Conservation (phyloP, 2,113 vertebrate genomes). For the Garra rufa region DNA sequence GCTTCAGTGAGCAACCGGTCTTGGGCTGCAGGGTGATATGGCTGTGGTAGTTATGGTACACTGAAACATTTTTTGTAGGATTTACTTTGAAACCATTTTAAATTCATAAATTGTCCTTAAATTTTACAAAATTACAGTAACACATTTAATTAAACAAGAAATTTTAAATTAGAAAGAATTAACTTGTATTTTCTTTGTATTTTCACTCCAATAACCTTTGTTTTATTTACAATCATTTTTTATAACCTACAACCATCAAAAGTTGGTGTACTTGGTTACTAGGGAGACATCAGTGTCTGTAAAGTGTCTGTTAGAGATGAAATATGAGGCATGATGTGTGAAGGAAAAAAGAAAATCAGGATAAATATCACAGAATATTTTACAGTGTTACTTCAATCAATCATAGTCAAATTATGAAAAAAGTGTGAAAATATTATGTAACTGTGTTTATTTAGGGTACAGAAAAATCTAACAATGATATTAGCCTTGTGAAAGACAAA, state of each 20-base stretch:
- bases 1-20: too few relatives aligned
- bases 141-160: neutral
- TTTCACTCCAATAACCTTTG: neutral
- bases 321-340: constrained; percentile 18
- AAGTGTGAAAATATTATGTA: neutral
- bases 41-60: too few relatives aligned
- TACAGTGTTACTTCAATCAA: neutral
- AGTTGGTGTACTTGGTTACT: neutral
- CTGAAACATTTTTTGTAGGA: neutral
- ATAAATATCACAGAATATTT: neutral
- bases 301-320: neutral
- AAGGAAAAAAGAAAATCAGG: neutral
- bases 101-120: neutral
- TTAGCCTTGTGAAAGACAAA: constrained; percentile 6
- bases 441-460: neutral
- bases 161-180: neutral
- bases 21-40: too few relatives aligned
- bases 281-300: neutral
- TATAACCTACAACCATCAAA: neutral
- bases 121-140: neutral
- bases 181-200: neutral
- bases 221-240: neutral
- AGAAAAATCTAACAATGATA: neutral
- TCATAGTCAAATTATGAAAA: constrained; percentile 16
- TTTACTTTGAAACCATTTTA: neutral